These are phyloP conservation scores for Agriopis marginaria DNA, from an alignment of 2,888 invertebrate genomes.

Conservation along the genomic window DNA sequence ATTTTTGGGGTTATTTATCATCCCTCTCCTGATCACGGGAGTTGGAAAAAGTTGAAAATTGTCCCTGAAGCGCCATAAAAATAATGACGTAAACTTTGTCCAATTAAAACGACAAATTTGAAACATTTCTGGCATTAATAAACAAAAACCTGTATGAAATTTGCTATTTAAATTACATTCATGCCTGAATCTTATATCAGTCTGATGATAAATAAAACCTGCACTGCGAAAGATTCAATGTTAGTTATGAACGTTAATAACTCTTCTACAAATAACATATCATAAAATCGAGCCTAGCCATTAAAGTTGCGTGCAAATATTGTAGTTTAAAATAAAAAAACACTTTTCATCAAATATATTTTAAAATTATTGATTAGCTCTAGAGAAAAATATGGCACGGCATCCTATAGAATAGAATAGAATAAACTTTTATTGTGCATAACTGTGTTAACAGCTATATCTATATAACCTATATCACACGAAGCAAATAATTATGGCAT, in stretches of 20 bases:
- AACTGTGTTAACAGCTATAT: no score
- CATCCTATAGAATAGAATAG: no score
- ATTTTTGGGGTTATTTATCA: constrained; percentile 48
- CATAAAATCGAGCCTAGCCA: constrained; percentile 3
- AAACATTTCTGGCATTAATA: constrained; percentile 22
- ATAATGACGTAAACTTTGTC: constrained; percentile 27
- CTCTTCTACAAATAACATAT: constrained; percentile 17
- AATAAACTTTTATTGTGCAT: no score
- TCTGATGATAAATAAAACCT: background rate
- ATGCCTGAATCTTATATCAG: background rate
- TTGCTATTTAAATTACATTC: background rate
- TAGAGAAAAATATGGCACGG: constrained; percentile 62
- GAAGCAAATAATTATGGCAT: constrained; percentile 1
- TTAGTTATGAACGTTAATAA: constrained; percentile 6
- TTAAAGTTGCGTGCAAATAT: constrained; percentile 32
- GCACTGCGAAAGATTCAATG: background rate
- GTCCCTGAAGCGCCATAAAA: constrained; percentile 30
- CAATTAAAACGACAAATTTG: constrained; percentile 31
- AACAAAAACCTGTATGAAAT: constrained; percentile 4
- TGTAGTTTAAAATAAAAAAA: constrained; percentile 21
- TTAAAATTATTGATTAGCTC: constrained; percentile 67
- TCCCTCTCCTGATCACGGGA: constrained; percentile 34
- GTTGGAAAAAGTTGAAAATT: constrained; percentile 31
- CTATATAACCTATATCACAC: no score
- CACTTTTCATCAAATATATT: constrained; percentile 18